Percentiles rank a stretch among this genome's conserved stretches.
Conservation (phyloP, 2,888 invertebrate genomes). For the Melinaea marsaeus region DNA sequence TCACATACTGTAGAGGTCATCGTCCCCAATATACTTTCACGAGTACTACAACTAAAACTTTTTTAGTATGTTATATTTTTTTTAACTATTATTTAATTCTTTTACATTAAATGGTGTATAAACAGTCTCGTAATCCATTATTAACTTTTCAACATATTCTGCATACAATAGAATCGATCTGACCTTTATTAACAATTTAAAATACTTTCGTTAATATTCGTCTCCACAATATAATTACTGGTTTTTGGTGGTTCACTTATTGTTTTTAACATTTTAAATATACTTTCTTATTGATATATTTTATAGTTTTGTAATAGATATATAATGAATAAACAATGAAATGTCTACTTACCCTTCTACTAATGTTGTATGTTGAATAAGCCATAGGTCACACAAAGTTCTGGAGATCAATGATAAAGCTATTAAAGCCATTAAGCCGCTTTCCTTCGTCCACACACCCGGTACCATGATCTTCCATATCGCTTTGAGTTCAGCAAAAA, state of each 20-base stretch:
- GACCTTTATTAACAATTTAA: conserved; percentile 24
- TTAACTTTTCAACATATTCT: conserved; percentile 7
- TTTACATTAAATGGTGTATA: not conserved
- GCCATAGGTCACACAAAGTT: conserved; percentile 97
- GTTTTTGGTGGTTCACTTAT: not conserved
- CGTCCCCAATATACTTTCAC: too few relatives aligned
- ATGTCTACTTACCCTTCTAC: conserved; percentile 87
- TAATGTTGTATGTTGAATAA: conserved; percentile 95
- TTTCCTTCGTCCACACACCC: conserved; percentile 86
- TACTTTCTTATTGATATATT: not conserved
- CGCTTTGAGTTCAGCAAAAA: conserved; percentile 82
- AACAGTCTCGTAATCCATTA: not conserved
- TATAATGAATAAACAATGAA: not conserved
- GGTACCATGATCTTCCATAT: conserved; percentile 89
- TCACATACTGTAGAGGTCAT: too few relatives aligned
- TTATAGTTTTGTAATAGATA: not conserved
- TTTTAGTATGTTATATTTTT: too few relatives aligned
- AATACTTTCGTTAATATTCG: not conserved
- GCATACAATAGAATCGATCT: conserved; percentile 17
- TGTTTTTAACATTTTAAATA: too few relatives aligned
- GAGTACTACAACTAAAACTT: too few relatives aligned
- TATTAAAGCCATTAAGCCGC: conserved; percentile 83
- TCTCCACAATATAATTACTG: not conserved
- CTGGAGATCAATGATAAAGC: conserved; percentile 90
- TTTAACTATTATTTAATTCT: not conserved